Base-by-base conservation (phyloP, 2,888 invertebrate genomes). In the Troides helena region DNA sequence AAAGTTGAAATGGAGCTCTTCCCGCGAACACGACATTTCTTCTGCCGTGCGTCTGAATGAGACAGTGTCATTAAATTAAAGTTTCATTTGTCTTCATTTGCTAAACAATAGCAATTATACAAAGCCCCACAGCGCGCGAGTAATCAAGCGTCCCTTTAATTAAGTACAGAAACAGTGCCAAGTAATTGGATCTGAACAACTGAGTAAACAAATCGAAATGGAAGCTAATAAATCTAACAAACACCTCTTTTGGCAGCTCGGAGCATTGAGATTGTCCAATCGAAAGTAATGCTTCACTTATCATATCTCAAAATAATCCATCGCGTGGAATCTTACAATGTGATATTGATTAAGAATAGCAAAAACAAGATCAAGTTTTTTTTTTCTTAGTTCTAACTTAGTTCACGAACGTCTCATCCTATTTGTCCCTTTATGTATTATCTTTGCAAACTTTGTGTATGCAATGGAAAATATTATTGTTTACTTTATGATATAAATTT, bases 201-300 rank as follows among this genome's bases (percentile, higher is more conserved):
- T 88, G 90, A 89, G 90, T 92, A 92, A 92, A 92, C 92, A 92
- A 92, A 92, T 92, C 91, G 90, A 90, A 91, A 92, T 90, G 85
- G 89, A 85, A 86, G 89, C 90, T 89, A 90, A 92, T 92, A 92
- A 91, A 91, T 92, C 91, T 88, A 84, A 86, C 83, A 88, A 91
- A 91, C 92, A 92, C 92, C 90, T 91, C 87, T 85, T 89, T 86
- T 85, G 82, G 86, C 85, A 83, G 86, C 85, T 80, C 80, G 79
- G 83, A 83, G 79, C 82, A 81, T 79, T 79, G 78, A 78, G 79
- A 77, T 81, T 82, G 79, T 77, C 79, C 85, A 77, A 39, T 94
- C 87, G 81, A 98, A 97, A 30, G 93, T 94, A 64, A 96, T 94
- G 65, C 97, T 93, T 56, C 60, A 39, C 63, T 63, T 67, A 65